Base-by-base conservation (phyloP, 2,888 invertebrate genomes). In the Antheraea assamensis region DNA sequence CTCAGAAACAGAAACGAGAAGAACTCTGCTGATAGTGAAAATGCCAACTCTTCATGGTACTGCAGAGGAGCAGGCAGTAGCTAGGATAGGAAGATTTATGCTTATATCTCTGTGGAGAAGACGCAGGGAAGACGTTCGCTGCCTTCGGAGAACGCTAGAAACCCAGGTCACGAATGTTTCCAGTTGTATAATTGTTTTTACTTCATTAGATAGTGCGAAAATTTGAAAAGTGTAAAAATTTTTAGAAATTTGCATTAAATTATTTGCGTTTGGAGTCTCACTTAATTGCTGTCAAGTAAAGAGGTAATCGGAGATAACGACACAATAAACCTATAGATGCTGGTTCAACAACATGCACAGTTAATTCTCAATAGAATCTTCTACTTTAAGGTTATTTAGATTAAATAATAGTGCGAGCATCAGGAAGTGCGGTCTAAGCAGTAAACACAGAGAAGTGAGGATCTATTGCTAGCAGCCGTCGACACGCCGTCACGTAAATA, bases 91-190 rank as follows among this genome's bases (percentile, higher is more conserved):
- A 31, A 88, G 89, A 74, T 90, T 94, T 78, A 90, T 96, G 87
- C 81, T 95, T 80, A 77, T 95, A 71, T 91, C 92, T 64, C 95
- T 95, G 0, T 96, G 96, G 96, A 86, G 96, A 49, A 88, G 90
- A 4, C 91, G 95, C 42, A 89, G 95, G 47, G 89, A 91, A 68
- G 95, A 95, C 75, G 87, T 95, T 61, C 85, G 87, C 2, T 92
- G 93, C 66, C 85, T 95, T 19, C 85, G 93, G 72, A 89, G 88
- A 79, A 94, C 93, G 8, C 86, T 95, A 72, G 93, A 94, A 74
- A 85, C 87, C 27, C 91, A 95, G 84, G 92, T 91, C n/a, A n/a
- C n/a, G n/a, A n/a, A n/a, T n/a, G n/a, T n/a, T n/a, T n/a, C n/a
- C n/a, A n/a, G n/a, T n/a, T n/a, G n/a, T n/a, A n/a, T n/a, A n/a